Conservation (phyloP, 1,140 invertebrate species). For the Drosophila setifemur region DNA sequence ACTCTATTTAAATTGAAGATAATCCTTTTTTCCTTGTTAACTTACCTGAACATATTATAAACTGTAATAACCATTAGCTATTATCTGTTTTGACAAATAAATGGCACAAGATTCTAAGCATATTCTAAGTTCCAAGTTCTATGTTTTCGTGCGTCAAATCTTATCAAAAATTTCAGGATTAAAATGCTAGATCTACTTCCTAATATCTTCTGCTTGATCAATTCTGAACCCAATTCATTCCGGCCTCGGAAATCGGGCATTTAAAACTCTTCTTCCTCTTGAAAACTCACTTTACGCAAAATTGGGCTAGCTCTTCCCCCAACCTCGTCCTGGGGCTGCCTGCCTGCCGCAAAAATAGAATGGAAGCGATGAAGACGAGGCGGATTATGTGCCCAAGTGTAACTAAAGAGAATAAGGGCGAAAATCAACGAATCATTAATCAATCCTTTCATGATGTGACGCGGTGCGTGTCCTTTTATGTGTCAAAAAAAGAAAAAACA, state of each 20-base stretch:
- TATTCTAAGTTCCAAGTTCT: no score
- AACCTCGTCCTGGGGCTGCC: neutral
- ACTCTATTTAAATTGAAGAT: no score
- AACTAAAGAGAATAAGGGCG: constrained; percentile 82
- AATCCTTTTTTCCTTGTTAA: no score
- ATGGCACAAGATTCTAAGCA: no score
- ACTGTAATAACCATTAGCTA: no score
- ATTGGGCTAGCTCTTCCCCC: constrained; percentile 26
- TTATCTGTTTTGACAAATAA: no score
- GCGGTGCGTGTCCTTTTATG: constrained; percentile 83
- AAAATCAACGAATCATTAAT: constrained; percentile 83
- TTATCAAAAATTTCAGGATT: no score
- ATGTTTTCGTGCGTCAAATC: no score
- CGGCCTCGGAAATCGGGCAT: neutral
- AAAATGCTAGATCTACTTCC: no score
- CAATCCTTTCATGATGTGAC: constrained; percentile 82
- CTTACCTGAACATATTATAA: no score
- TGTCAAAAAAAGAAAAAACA: constrained; percentile 65
- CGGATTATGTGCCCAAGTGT: constrained; percentile 81
- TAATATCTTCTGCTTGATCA: neutral
- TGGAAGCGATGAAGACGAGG: constrained; percentile 64
- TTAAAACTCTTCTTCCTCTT: constrained; percentile 34
- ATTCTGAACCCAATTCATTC: neutral
- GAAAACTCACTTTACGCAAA: constrained; percentile 71
- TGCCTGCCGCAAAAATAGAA: constrained; percentile 57